Evolutionary conservation across 2,113 vertebrate species (phyloP).

Genomic region (Pogonocichla stellata): DNA sequence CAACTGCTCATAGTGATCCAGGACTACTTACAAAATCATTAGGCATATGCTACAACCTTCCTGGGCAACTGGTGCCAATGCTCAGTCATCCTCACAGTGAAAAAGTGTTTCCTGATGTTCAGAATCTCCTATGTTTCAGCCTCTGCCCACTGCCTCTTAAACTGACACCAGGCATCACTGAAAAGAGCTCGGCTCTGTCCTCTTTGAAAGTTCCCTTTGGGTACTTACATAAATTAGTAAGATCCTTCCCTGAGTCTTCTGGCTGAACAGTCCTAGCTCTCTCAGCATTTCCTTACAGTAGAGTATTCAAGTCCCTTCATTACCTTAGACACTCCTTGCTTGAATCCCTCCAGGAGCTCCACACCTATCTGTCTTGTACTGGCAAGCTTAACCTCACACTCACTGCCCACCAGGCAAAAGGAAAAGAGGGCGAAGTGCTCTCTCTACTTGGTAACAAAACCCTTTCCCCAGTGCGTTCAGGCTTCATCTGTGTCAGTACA

Average conservation of each 20-base stretch:
- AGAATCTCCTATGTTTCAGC: not conserved
- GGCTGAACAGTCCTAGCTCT: not conserved
- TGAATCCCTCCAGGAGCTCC: not conserved
- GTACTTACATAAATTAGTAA: fast-evolving
- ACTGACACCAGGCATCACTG: not conserved
- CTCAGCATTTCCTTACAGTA: not conserved
- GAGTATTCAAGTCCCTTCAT: not conserved
- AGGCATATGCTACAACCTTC: fast-evolving
- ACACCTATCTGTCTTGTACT: not conserved
- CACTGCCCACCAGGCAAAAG: not conserved
- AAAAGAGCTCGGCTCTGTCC: not conserved
- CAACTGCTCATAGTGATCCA: not conserved
- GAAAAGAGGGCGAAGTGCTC: not conserved
- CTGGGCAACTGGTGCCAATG: not conserved
- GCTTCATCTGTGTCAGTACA: not conserved
- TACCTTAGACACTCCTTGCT: not conserved
- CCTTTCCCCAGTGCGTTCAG: not conserved
- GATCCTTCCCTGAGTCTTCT: not conserved
- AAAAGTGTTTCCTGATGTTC: not conserved
- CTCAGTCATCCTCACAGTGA: not conserved
- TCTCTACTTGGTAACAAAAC: not conserved
- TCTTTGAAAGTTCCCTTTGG: not conserved
- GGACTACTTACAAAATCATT: not conserved
- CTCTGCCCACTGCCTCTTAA: not conserved
- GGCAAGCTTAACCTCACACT: not conserved